Evolutionary conservation across 2,113 vertebrate species (phyloP), one percentile per base, ranked within the genome.

Genomic region (Synchiropus splendidus): DNA sequence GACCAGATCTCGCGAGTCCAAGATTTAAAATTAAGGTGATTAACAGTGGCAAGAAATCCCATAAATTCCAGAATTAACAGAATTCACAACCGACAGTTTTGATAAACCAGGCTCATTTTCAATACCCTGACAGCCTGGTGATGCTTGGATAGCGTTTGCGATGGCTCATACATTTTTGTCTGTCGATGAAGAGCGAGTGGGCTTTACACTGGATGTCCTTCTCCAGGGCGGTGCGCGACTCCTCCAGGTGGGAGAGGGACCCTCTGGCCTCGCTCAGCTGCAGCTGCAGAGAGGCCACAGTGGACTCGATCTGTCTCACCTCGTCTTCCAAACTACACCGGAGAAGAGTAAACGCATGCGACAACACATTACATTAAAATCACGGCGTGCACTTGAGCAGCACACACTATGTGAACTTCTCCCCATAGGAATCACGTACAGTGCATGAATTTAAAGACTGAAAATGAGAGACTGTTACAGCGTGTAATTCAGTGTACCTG

Each of bases 401-500:
- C n/a, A n/a, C n/a, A n/a, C n/a, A n/a, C n/a, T n/a, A n/a, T n/a
- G n/a, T n/a, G n/a, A n/a, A n/a, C n/a, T n/a, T n/a, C n/a, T n/a
- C n/a, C n/a, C n/a, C n/a, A n/a, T n/a, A n/a, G n/a, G n/a, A n/a
- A n/a, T n/a, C n/a, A n/a, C n/a, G n/a, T n/a, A n/a, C n/a, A n/a
- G n/a, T n/a, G n/a, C n/a, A n/a, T n/a, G n/a, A n/a, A n/a, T n/a
- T n/a, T n/a, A n/a, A n/a, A n/a, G n/a, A n/a, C n/a, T n/a, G n/a
- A n/a, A 27, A 31, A 16, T 1, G 17, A n/a, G 36, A 12, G 3
- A 2, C n/a, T 21, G 43, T 33, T 10, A 35, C 6, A 43, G 2
- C 38, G 9, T 13, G 15, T 33, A 12, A 15, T 40, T 31, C 17
- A 12, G 6, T 45, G 42, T 72, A 95, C 94, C 91, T 91, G 77